Percentiles rank a stretch among this genome's conserved stretches.
Conservation (phyloP, 2,888 invertebrate species). For the Cataglyphis livida region DNA sequence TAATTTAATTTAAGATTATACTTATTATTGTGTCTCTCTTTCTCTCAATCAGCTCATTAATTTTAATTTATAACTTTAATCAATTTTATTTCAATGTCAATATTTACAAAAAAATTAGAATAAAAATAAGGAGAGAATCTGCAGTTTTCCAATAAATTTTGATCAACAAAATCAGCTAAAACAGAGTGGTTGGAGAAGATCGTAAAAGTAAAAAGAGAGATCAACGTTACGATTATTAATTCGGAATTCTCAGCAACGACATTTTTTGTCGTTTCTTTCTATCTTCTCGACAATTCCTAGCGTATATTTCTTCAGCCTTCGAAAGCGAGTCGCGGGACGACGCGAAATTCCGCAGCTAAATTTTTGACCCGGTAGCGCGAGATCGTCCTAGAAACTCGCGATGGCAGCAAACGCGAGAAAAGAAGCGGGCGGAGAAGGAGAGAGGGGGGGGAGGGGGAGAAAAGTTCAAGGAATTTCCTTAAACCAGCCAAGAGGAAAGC, state of each 20-base stretch:
- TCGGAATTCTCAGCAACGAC: neutral
- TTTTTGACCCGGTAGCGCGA: slow-evolving; percentile 18
- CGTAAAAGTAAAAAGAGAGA: slow-evolving; percentile 7
- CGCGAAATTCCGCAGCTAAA: slow-evolving; percentile 30
- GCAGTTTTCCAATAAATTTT: neutral
- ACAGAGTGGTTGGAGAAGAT: neutral
- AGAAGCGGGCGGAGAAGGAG: too few relatives aligned
- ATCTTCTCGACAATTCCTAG: neutral
- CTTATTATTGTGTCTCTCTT: neutral
- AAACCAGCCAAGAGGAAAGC: neutral
- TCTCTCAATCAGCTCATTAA: neutral
- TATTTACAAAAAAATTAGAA: neutral
- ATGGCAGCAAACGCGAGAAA: neutral
- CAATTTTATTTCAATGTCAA: neutral
- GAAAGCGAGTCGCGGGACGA: neutral
- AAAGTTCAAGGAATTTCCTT: neutral
- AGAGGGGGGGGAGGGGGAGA: neutral
- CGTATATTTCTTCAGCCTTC: neutral
- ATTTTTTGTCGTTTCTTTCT: neutral
- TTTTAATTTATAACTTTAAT: neutral
- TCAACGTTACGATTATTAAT: slow-evolving; percentile 21
- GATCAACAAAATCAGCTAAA: neutral
- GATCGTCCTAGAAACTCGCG: slow-evolving; percentile 40
- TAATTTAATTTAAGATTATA: neutral
- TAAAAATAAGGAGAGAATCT: neutral